Evolutionary conservation across 2,113 vertebrate species (phyloP), one percentile per base, ranked within the genome.

Genomic region (Saguinus midas): DNA sequence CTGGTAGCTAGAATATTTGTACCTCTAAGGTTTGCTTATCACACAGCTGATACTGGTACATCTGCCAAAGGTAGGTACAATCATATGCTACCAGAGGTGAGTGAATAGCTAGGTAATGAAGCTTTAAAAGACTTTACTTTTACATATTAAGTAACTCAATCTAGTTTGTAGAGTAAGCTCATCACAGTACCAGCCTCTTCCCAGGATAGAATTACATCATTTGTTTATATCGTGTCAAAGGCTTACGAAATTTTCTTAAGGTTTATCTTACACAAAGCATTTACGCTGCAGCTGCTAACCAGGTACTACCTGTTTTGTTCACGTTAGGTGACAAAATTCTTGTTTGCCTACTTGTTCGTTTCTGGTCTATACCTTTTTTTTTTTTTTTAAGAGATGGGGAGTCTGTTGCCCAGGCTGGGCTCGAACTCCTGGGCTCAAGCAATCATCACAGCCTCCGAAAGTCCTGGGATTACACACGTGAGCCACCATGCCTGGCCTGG

Each of bases 211-310:
- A 93, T 97, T 90, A 97, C 87, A 91, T 97, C 95, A 96, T n/a
- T n/a, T 91, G 78, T 97, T 98, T 97, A 95, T n/a, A 45, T 64
- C 94, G 43, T 93, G 93, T 76, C 58, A 81, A 96, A 97, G n/a
- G 64, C 87, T 90, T 93, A 87, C 40, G 66, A 92, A 50, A 96
- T 91, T 55, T 97, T 90, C 91, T 93, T 91, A 93, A 88, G 40
- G 58, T 17, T 89, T 75, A 80, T 83, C 50, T 90, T 21, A 43
- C 10, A 89, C 95, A 90, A 94, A 95, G 78, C 66, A 68, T 75
- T 90, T 90, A 73, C 66, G 58, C 52, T 91, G 73, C 84, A 83
- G 37, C 84, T 52, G 61, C 70, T 73, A 70, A 89, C 45, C 75
- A 61, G 17, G 92, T 92, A 90, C 57, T n/a, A 52, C 73, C 87